A percentile compares a stretch with the other conserved stretches of the same genome.
Evolutionary conservation across 2,888 invertebrate species (phyloP).

Genomic region (Scelioninae gen. 1): DNA sequence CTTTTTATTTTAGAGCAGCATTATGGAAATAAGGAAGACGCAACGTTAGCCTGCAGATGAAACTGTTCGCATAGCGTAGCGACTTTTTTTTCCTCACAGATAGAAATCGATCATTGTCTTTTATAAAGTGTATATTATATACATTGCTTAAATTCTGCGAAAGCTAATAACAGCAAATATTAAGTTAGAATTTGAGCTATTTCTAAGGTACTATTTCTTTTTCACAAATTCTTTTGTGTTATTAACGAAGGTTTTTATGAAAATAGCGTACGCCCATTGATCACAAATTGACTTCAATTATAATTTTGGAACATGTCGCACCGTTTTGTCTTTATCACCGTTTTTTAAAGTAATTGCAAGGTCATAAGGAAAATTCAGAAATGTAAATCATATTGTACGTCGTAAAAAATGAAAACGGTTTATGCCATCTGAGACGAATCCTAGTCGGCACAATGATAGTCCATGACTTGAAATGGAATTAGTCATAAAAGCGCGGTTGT

Average conservation of each 20-base stretch:
- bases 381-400: slow-evolving; percentile 55
- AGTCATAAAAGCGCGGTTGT: slow-evolving; percentile 59
- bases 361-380: slow-evolving; percentile 44
- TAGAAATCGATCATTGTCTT: slow-evolving; percentile 20
- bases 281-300: background rate
- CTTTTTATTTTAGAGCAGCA: slow-evolving; percentile 13
- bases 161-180: too few relatives aligned
- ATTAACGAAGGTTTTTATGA: too few relatives aligned
- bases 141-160: background rate
- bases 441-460: slow-evolving; percentile 51
- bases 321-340: slow-evolving; percentile 8
- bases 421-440: slow-evolving; percentile 48
- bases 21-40: slow-evolving; percentile 18
- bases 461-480: slow-evolving; percentile 57
- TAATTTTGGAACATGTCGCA: background rate
- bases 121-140: background rate
- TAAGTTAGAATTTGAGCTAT: too few relatives aligned
- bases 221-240: too few relatives aligned
- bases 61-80: background rate
- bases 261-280: too few relatives aligned
- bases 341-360: slow-evolving; percentile 39
- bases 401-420: slow-evolving; percentile 62
- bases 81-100: background rate
- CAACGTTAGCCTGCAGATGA: slow-evolving; percentile 8
- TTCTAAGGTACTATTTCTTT: too few relatives aligned